Base-by-base conservation (phyloP, 2,797 vertebrate species). In the Betta splendens region DNA sequence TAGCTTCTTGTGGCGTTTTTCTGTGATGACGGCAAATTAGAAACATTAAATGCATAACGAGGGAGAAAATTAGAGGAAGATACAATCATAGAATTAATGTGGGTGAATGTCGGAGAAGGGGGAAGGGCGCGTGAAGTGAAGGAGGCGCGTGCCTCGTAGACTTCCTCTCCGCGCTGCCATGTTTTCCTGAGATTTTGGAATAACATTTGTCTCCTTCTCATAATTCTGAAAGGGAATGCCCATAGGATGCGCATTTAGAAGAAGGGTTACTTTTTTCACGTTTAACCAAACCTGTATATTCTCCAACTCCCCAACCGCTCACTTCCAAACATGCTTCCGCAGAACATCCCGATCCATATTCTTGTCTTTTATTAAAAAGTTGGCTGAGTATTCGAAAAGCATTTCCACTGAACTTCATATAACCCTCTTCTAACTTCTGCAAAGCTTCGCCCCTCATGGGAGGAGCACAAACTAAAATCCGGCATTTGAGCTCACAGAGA, bases 1-100 rank as follows among this genome's bases (percentile, higher is more conserved):
- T 94, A 90, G 92, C 91, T 89, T 90, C 87, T 85, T 80, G 85
- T 86, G 82, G 79, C 79, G 69, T 88, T 90, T 89, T 88, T 77
- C 80, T 82, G 85, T 83, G 85, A 86, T 83, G 89, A 89, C 77
- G 83, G 86, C 86, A 90, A 90, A 90, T 91, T 90, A 81, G 87
- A 90, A 90, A 84, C 86, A 89, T 90, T 86, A 90, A 87, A 87
- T 86, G 86, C 86, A 89, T 88, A 90, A 88, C 85, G 81, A 87
- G 86, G 85, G 86, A 72, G 87, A 89, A 88, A 88, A 87, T 87
- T 83, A 89, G 86, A 84, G 82, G 85, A 83, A 84, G 87, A 85
- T 81, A 85, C 85, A 86, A 83, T 88, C 85, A 84, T 13, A 29
- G 81, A 83, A 87, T 87, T 85, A 85, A 90, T 89, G 84, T 64